Conservation (phyloP, 2,888 invertebrate genomes). For the Diloba caeruleocephala region DNA sequence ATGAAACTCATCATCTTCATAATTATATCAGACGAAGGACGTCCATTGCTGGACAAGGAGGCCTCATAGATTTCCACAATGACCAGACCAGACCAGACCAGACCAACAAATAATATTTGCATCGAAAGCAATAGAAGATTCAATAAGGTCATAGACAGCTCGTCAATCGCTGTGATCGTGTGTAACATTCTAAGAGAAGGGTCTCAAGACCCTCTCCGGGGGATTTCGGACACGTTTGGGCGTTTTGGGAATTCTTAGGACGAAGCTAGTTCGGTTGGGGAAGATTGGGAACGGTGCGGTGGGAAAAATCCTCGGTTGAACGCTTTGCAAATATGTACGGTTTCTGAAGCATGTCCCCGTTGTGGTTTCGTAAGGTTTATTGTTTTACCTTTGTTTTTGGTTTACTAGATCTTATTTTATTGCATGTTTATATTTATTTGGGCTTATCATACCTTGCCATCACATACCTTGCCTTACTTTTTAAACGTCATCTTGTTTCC, state of each 20-base stretch:
- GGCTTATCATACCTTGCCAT: no score
- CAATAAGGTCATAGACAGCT: conserved; percentile 5
- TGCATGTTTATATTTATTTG: no score
- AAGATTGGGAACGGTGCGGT: conserved; percentile 67
- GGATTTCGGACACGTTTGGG: conserved; percentile 70
- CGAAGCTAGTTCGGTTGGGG: conserved; percentile 64
- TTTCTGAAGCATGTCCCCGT: conserved; percentile 6
- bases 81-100: no score
- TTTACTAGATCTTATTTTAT: no score
- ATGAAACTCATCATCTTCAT: no score
- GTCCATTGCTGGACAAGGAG: no score
- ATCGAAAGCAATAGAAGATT: no score
- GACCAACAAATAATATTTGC: no score
- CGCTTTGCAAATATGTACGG: conserved; percentile 47
- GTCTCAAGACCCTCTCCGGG: conserved; percentile 62
- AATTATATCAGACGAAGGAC: no score
- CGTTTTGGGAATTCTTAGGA: conserved; percentile 73
- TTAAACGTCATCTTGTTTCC: no score
- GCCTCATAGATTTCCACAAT: no score
- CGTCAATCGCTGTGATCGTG: conserved; percentile 40
- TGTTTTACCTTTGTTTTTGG: neutral
- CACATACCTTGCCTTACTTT: no score
- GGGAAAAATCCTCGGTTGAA: conserved; percentile 58
- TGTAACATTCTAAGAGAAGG: conserved; percentile 62
- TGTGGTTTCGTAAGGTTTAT: conserved; percentile 1